Evolutionary conservation across 2,888 invertebrate species (phyloP).

Genomic region (Heterodera filipjevi): DNA sequence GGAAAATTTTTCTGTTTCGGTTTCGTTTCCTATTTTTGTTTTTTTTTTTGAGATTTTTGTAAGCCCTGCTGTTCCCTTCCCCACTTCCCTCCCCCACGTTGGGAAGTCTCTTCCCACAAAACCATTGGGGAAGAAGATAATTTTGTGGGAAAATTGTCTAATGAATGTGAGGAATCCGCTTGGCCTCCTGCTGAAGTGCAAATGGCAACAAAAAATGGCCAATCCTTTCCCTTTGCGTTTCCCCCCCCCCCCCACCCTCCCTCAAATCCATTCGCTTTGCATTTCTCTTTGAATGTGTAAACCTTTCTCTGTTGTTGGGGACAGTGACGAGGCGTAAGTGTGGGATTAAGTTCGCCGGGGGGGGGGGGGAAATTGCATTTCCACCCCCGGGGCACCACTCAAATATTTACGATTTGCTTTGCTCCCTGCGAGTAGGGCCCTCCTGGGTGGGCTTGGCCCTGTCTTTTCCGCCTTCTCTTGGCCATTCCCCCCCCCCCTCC

Average conservation of each 20-base stretch:
- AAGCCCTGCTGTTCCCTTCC: not conserved
- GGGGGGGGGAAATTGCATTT: slow-evolving; percentile 7
- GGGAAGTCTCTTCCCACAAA: not conserved
- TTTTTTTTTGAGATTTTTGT: too few relatives aligned
- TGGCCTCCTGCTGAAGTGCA: not conserved
- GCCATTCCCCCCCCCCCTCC: too few relatives aligned
- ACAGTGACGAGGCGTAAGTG: not conserved
- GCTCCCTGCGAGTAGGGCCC: not conserved
- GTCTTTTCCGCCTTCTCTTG: too few relatives aligned
- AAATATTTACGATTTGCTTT: not conserved
- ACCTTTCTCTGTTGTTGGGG: not conserved
- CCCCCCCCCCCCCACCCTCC: too few relatives aligned
- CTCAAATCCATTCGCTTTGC: not conserved
- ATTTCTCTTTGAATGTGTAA: not conserved
- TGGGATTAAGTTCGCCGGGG: not conserved
- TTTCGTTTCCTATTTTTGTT: too few relatives aligned
- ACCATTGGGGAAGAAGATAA: not conserved
- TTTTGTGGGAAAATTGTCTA: slow-evolving; percentile 10
- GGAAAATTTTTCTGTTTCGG: too few relatives aligned
- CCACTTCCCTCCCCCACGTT: not conserved
- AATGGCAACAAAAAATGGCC: not conserved
- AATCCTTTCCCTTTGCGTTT: too few relatives aligned
- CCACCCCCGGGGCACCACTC: not conserved
- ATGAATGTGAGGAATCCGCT: not conserved
- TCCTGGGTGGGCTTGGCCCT: not conserved